Evolutionary conservation across 2,888 invertebrate genomes (phyloP).

Genomic region (Stenotaenia linearis): DNA sequence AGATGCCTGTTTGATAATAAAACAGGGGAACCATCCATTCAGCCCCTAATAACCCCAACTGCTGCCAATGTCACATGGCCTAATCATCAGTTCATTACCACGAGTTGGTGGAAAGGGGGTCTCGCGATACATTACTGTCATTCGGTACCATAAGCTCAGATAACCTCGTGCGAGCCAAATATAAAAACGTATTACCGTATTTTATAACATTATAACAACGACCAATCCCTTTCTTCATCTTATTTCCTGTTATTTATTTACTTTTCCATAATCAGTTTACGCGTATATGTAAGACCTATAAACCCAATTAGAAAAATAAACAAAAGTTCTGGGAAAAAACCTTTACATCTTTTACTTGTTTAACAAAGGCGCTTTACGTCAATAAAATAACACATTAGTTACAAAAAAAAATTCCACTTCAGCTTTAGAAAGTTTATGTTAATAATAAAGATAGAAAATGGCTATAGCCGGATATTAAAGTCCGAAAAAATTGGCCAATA

Average conservation of each 20-base stretch:
- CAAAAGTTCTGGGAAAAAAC: neutral
- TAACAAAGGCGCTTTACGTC: neutral
- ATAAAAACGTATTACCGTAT: neutral
- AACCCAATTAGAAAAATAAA: neutral
- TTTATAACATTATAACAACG: neutral
- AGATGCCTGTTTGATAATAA: constrained; percentile 19
- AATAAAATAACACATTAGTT: neutral
- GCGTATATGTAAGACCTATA: neutral
- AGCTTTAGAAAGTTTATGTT: neutral
- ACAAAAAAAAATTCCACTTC: neutral
- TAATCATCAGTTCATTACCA: constrained; percentile 11
- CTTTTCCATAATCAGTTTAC: neutral
- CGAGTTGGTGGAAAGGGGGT: neutral
- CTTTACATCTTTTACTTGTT: neutral
- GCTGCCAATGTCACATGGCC: constrained; percentile 15
- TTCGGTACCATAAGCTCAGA: neutral
- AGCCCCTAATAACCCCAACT: constrained; percentile 11
- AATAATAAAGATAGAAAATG: neutral
- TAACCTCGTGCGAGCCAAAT: neutral
- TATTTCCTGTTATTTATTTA: neutral
- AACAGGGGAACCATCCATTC: constrained; percentile 15
- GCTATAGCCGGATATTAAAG: neutral
- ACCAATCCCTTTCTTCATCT: neutral
- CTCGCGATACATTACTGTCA: neutral
- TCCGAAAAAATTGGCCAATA: constrained; percentile 5